Evolutionary conservation across 2,113 vertebrate species (phyloP).

Genomic region (Butorides virescens): DNA sequence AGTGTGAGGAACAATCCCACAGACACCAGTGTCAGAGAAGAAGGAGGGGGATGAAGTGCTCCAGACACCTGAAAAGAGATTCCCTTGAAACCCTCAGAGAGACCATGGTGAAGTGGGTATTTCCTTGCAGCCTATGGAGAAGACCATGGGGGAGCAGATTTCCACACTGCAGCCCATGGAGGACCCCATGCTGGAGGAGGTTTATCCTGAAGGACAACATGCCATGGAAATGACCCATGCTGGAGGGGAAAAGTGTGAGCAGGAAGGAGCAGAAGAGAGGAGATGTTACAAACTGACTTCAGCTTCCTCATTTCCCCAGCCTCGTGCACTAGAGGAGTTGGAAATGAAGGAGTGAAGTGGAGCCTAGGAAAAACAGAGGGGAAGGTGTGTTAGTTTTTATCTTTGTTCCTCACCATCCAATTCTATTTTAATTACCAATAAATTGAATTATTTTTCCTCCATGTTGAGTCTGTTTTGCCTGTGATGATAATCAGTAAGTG

Average conservation of each 20-base stretch:
- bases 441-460: background rate
- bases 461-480: background rate
- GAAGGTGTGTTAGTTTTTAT: background rate
- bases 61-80: background rate
- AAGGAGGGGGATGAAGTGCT: background rate
- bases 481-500: background rate
- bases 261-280: background rate
- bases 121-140: background rate
- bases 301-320: accelerated
- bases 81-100: background rate
- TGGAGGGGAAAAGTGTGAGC: background rate
- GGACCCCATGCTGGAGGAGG: background rate
- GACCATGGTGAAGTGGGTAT: background rate
- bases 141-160: background rate
- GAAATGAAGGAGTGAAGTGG: background rate
- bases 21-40: background rate
- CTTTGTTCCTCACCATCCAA: background rate
- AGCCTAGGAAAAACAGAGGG: background rate
- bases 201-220: background rate
- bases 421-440: background rate
- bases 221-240: background rate
- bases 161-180: accelerated
- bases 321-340: background rate
- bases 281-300: background rate
- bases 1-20: background rate